Evolutionary conservation across 2,888 invertebrate species (phyloP), one percentile per base, ranked within the genome.

Genomic region (Spodoptera exigua): DNA sequence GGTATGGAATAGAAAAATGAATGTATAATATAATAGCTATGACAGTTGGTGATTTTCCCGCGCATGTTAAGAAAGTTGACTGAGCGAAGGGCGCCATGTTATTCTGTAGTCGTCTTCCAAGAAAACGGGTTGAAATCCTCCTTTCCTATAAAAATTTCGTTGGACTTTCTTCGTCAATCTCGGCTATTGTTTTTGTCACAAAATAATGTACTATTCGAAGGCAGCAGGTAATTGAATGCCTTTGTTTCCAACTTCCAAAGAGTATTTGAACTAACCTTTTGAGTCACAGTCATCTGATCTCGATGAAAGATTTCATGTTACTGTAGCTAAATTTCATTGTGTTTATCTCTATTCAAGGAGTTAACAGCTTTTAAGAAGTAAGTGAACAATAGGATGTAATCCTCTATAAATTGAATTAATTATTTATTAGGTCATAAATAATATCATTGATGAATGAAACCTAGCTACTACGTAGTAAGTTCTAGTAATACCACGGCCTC

Each of bases 41-140:
- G 47, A 58, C 61, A 61, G 70, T 64, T 61, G 70, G 41, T 55
- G 59, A 67, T 62, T 58, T 73, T 77, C 70, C 58, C 64, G 58
- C 61, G 60, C 67, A 61, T 65, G 63, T 62, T 70, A 62, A 70
- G 56, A 45, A 70, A 67, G 41, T 57, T 39, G 49, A 52, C 52
- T 61, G 62, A 77, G 64, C 37, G 59, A 57, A 54, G 51, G 53
- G 14, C 59, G 46, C 47, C 32, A 37, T 16, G 16, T 3, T 36
- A 34, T 14, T 40, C 0, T 16, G 18, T 48, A 41, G 4, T 16
- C 39, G 34, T 67, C 46, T 27, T 36, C 47, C 0, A 41, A 17
- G 7, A 37, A 41, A 53, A 36, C 16, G 16, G 13, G 44, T 70
- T 37, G 18, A 48, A 21, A 39, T 21, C 9, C 7, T 16, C 35